A percentile compares a stretch with the other conserved stretches of the same genome.
phyloP scores from a whole-genome alignment of 2,797 vertebrate genomes.

The Tapirus indicus region DNA sequence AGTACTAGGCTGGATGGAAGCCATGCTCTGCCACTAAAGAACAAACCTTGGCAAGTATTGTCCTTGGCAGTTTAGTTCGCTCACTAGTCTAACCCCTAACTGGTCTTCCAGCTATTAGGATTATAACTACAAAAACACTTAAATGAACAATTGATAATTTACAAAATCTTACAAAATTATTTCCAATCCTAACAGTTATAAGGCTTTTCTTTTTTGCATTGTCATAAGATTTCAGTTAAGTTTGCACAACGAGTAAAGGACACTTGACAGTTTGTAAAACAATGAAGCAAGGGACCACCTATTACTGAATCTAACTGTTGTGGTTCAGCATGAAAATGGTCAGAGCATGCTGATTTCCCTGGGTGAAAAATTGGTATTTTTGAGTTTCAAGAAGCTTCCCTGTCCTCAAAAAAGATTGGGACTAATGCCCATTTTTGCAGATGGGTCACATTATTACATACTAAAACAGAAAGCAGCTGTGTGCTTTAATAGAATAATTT shows the following conservation, averaged over 20 bases:
- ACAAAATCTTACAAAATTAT: background rate
- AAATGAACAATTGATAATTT: background rate
- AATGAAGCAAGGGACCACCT: background rate
- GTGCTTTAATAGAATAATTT: constrained; percentile 75
- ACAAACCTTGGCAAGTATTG: background rate
- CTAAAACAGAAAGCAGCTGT: constrained; percentile 76
- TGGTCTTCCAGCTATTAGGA: background rate
- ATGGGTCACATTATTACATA: constrained; percentile 56
- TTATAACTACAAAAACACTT: background rate
- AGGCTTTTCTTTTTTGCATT: background rate
- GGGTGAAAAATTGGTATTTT: constrained; percentile 45
- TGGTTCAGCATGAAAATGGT: background rate
- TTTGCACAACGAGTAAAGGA: constrained; percentile 10
- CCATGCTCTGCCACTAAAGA: background rate
- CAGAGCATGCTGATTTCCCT: constrained; percentile 48
- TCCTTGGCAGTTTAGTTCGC: background rate
- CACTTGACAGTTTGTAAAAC: background rate
- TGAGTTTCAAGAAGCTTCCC: constrained; percentile 66
- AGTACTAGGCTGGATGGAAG: background rate
- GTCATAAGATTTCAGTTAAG: background rate
- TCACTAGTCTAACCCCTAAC: background rate
- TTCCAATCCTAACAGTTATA: background rate
- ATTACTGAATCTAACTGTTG: background rate
- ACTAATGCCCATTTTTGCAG: constrained; percentile 68
- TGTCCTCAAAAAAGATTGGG: constrained; percentile 48